A percentile compares a stretch with the other conserved stretches of the same genome.
phyloP scores from a whole-genome alignment of 1,140 invertebrate species.

The Drosophila parabipectinata region DNA sequence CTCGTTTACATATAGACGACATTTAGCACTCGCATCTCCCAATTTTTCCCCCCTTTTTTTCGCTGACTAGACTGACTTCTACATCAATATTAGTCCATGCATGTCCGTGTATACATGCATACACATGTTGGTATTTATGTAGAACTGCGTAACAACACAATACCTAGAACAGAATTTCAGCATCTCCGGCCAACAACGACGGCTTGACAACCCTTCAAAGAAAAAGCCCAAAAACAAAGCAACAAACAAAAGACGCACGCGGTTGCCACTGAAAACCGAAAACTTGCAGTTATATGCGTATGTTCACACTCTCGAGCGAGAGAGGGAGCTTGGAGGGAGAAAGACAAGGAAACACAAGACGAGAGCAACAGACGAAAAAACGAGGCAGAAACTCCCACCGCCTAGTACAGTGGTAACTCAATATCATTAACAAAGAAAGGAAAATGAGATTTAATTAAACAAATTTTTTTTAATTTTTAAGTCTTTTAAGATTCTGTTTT shows the following conservation, averaged over 20 bases:
- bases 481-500: too few species aligned
- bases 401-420: slow-evolving; percentile 10
- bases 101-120: slow-evolving; percentile 12
- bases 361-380: slow-evolving; percentile 10
- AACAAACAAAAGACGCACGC: slow-evolving; percentile 47
- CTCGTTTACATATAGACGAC: slow-evolving; percentile 33
- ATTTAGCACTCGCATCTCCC: neutral
- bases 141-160: slow-evolving; percentile 48
- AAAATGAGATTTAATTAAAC: too few species aligned
- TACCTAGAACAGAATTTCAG: slow-evolving; percentile 22
- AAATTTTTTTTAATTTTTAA: too few species aligned
- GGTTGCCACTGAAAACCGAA: slow-evolving; percentile 52
- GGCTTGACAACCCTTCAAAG: slow-evolving; percentile 41
- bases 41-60: slow-evolving; percentile 1
- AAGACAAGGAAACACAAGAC: slow-evolving; percentile 7
- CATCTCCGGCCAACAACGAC: slow-evolving; percentile 41
- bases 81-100: slow-evolving; percentile 53
- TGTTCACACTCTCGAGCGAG: slow-evolving; percentile 45
- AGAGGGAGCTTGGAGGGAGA: slow-evolving; percentile 18
- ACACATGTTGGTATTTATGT: slow-evolving; percentile 40
- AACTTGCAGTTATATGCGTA: slow-evolving; percentile 41
- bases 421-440: neutral
- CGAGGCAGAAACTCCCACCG: slow-evolving; percentile 12
- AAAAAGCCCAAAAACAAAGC: slow-evolving; percentile 20
- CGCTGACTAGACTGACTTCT: slow-evolving; percentile 30